Evolutionary conservation across 2,113 vertebrate species (phyloP).

Genomic region (Phylloscopus trochiloides): DNA sequence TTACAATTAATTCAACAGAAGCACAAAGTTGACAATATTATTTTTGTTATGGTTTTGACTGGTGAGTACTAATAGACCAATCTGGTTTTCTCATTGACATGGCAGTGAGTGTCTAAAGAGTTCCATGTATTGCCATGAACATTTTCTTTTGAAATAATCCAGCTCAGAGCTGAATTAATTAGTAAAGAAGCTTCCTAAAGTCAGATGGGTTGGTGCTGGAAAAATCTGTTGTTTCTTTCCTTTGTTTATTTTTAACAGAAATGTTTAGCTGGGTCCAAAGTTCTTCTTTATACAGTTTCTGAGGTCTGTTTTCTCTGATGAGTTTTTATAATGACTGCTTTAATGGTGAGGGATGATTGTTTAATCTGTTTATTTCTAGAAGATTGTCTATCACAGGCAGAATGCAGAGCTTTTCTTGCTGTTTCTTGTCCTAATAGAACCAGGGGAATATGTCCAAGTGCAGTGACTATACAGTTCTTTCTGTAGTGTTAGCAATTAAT

Average conservation of each 20-base stretch:
- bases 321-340: not conserved
- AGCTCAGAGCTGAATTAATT: conserved; percentile 19
- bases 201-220: not conserved
- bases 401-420: not conserved
- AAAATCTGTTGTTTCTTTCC: not conserved
- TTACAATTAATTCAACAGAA: not conserved
- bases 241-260: not conserved
- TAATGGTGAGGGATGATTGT: not conserved
- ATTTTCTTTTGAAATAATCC: conserved; percentile 25
- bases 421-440: not conserved
- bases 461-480: not conserved
- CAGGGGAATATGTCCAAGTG: not conserved
- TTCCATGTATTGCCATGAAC: not conserved
- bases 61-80: not conserved
- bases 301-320: not conserved
- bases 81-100: not conserved
- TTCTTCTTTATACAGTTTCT: not conserved
- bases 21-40: not conserved
- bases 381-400: not conserved
- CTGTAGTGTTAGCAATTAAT: not conserved
- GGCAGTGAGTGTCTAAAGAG: not conserved
- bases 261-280: not conserved
- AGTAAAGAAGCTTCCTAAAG: not conserved
- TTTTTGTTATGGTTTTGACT: not conserved
- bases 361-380: not conserved